Evolutionary conservation across 2,888 invertebrate species (phyloP), one percentile per base, ranked within the genome.

Genomic region (Cynaeus angustus): DNA sequence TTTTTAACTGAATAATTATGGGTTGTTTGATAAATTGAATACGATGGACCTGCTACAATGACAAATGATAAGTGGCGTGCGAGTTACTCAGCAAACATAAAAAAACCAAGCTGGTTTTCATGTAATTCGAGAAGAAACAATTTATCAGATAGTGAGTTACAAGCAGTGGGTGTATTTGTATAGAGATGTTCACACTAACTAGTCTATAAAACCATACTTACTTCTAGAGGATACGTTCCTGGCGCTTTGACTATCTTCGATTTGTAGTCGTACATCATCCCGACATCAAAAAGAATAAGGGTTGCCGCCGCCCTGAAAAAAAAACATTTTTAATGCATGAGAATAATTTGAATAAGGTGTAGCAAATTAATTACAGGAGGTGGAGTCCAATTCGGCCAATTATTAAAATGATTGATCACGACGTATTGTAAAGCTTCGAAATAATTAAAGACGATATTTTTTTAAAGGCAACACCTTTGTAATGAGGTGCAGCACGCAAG

Each of bases 231-330:
- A 72, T 81, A 81, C 71, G 79, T 80, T 55, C 68, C 74, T 21
- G 74, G 66, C 62, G 71, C 56, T 65, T 70, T 77, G 33, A 75
- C 73, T 69, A 74, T 78, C 66, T 73, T 79, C 38, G 71, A 62
- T 33, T 73, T 58, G 10, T 56, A 66, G 62, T 77, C 75, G 67
- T 80, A 73, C 64, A 78, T 73, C 68, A 75, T 75, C 75, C 80
- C 82, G 52, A 79, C 68, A 69, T 78, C 74, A 66, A 80, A 71
- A 66, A 82, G 76, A 64, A 76, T 72, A 58, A 82, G 74, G 74
- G 78, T 73, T 68, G 78, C 78, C 72, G 79, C 78, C 73, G 80
- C 75, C 79, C 83, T 83, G 78, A 53, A 82, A 83, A 53, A 68
- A 56, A 68, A 12, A 50, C 13, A 41, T 41, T 41, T 6, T 53